Base-by-base conservation (phyloP, 2,797 vertebrate species). In the Loriculus beryllinus region DNA sequence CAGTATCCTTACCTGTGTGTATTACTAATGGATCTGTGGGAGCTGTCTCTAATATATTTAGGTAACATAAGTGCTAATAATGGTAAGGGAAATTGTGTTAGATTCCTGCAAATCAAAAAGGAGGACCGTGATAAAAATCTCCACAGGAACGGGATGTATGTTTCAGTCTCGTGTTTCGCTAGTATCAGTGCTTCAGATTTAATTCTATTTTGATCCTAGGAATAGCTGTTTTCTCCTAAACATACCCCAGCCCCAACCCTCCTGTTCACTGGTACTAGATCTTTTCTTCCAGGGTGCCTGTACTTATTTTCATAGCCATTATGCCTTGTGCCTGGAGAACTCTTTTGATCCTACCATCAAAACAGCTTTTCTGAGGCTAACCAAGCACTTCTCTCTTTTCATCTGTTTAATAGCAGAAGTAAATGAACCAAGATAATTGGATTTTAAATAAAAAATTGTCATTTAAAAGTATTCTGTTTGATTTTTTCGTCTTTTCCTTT, bases 131-230 rank as follows among this genome's bases (percentile, higher is more conserved):
- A 93, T 90, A 92, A 88, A 88, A 81, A 94, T 93, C 88, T 92
- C 74, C 22, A 21, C 26, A 79, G 83, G 92, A 95, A 96, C 94
- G 49, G 65, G 17, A 75, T 75, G n/a, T 78, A 42, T 88, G 83
- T 71, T 76, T 88, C 83, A 82, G 80, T 65, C 84, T 88, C 69
- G 83, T 39, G 79, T 83, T 90, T 92, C 67, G 90, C n/a, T 81
- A 79, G 54, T 72, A 75, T 79, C 33, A 49, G 12, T 76, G 47
- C 51, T 93, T 84, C 49, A 65, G 40, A 82, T 59, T 95, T 88
- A 79, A 94, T 90, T 96, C 91, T 85, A 51, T 48, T 92, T 92
- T 82, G 52, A 94, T 94, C 85, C 90, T 90, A 62, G 83, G 70
- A 91, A 88, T 91, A 85, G 90, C 82, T 94, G 77, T 78, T 20